Base-by-base conservation (phyloP, 2,888 invertebrate genomes). In the Aethes cnicana region DNA sequence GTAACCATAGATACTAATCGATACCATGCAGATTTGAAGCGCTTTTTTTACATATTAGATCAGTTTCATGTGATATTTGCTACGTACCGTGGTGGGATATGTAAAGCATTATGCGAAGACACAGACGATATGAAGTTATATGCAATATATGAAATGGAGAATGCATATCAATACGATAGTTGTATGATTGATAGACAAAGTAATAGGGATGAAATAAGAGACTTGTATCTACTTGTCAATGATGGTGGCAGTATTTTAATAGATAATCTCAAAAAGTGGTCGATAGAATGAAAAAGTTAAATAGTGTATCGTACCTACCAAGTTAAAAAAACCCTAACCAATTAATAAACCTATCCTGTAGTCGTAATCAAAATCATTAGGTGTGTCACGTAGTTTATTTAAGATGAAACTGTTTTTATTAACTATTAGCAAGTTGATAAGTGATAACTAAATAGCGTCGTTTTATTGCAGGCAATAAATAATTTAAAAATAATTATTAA, bases 41-140 rank as follows among this genome's bases (percentile, higher is more conserved):
- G 12, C n/a, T 28, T 28, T 28, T 28, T 28, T 12, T 28, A 28
- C 12, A 28, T 28, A 28, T 28, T 28, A 28, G 12, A 28, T 12
- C 28, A 28, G 28, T 28, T 28, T 28, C 12, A 28, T 28, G 28
- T 28, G 12, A 28, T 28, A 28, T 28, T 28, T 28, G 28, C 28
- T 28, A 28, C 28, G 4, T 28, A 28, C 12, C 28, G 28, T 11
- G 28, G 28, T 28, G 28, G 28, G 28, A 11, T 28, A 28, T 28
- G 28, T 12, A 28, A 28, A 28, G 28, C 28, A 28, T 28, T 28
- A 11, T 28, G 28, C 28, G 28, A 28, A 28, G 28, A 28, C 12
- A 28, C 28, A 28, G 4, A 28, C 12, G 3, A 28, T n/a, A 3
- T 25, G 25, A 25, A 25, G 25, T 25, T 25, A 3, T n/a, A n/a